Evolutionary conservation across 2,113 vertebrate genomes (phyloP), one percentile per base, ranked within the genome.

Genomic region (Lophura nycthemera): DNA sequence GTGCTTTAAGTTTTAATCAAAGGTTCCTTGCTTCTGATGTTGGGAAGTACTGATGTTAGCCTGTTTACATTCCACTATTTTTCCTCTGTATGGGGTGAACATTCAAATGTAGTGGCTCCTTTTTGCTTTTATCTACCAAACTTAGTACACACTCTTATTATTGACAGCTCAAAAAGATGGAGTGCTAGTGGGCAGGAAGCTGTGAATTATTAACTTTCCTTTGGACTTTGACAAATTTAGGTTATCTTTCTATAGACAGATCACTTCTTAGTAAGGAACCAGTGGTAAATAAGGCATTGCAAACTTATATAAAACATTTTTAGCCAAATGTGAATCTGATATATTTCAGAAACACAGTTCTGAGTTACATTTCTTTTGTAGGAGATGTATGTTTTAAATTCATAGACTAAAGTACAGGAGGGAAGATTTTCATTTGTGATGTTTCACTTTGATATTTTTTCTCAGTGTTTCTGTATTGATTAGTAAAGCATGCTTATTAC

Each of bases 1-100:
- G 38, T 69, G 89, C 70, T 97, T 96, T 93, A 96, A 92, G 80
- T 85, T 94, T 97, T 96, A 93, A 93, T 95, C 90, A 86, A 95
- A 95, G 81, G 69, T 84, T 93, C 73, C 75, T 79, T 65, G 86
- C 86, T 94, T 89, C 88, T 95, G 90, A 96, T 95, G 84, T 96
- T 2, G 13, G 71, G 73, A 61, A 93, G 24, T 57, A 90, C 88
- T 95, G 83, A 89, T 95, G 82, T 81, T 96, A 93, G 86, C 64
- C 71, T 94, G 76, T 89, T 92, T 96, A 95, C 90, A 95, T 88
- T 80, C 79, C 40, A 47, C 69, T 91, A 15, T 96, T 92, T 95
- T 84, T 69, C 75, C 50, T 97, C 77, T 78, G 40, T 34, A 22
- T 94, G 77, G 69, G 60, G 74, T 86, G 76, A 96, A 90, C 92